Conservation (phyloP, 2,797 vertebrate genomes). For the Sebastes diploproa region DNA sequence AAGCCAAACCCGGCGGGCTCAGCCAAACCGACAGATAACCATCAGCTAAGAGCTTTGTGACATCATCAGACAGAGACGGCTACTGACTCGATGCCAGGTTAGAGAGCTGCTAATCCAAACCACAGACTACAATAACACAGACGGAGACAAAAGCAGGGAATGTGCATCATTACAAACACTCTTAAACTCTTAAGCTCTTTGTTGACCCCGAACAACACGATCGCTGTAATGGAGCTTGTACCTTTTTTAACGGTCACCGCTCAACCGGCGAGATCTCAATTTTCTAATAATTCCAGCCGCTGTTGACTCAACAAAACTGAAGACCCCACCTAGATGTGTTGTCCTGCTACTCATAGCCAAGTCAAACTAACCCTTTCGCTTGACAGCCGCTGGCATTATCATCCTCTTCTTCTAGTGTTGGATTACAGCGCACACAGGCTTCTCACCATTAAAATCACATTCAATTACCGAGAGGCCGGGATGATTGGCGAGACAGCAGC, state of each 20-base stretch:
- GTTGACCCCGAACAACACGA: slow-evolving; percentile 62
- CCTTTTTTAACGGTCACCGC: slow-evolving; percentile 22
- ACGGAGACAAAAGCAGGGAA: slow-evolving; percentile 69
- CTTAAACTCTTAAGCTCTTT: slow-evolving; percentile 69
- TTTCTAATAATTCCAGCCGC: background rate
- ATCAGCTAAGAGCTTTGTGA: slow-evolving; percentile 83
- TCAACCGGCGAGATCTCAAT: background rate
- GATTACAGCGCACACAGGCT: slow-evolving; percentile 70
- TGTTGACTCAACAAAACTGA: background rate
- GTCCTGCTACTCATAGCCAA: slow-evolving; percentile 10
- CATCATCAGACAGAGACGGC: slow-evolving; percentile 82
- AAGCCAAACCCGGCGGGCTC: slow-evolving; percentile 55
- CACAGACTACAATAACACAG: slow-evolving; percentile 69
- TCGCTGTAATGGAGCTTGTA: slow-evolving; percentile 26
- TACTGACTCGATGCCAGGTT: slow-evolving; percentile 70
- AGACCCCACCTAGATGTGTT: background rate
- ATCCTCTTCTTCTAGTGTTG: slow-evolving; percentile 54
- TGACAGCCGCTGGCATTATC: slow-evolving; percentile 53
- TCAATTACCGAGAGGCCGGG: slow-evolving; percentile 75
- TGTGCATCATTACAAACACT: slow-evolving; percentile 75
- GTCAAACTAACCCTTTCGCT: slow-evolving; percentile 16
- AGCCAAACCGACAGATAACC: slow-evolving; percentile 75
- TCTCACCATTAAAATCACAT: slow-evolving; percentile 78
- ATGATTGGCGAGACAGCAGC: slow-evolving; percentile 59
- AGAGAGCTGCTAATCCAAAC: slow-evolving; percentile 74